A percentile compares a stretch with the other conserved stretches of the same genome.
These are phyloP conservation scores for Planiliza haematocheilus DNA, from an alignment of 2,113 vertebrate genomes.

Conservation along the genomic window DNA sequence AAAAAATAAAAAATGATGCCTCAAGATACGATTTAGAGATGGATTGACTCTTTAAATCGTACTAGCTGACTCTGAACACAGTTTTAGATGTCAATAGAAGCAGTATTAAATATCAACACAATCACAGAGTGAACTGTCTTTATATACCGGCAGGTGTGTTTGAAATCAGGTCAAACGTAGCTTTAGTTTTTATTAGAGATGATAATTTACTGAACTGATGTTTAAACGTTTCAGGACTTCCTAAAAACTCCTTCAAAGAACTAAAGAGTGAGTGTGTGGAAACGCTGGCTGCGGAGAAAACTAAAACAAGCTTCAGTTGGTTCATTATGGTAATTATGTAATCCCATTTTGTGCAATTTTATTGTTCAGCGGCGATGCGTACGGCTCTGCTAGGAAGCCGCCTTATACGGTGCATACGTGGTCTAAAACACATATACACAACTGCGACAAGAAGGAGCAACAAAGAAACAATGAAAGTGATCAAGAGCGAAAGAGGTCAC, in stretches of 20 bases:
- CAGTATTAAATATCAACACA: not conserved
- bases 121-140: not conserved
- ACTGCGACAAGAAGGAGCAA: not conserved
- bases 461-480: not conserved
- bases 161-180: not conserved
- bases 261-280: not conserved
- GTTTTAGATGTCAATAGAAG: too few relatives aligned
- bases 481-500: too few relatives aligned
- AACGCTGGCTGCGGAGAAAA: constrained; percentile 1
- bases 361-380: not conserved
- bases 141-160: not conserved
- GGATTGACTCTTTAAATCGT: too few relatives aligned
- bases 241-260: not conserved
- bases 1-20: not conserved
- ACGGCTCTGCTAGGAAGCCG: not conserved
- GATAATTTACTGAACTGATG: not conserved
- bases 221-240: not conserved
- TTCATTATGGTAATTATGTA: constrained; percentile 10
- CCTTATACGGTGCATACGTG: not conserved
- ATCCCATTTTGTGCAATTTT: constrained; percentile 12
- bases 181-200: too few relatives aligned
- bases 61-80: too few relatives aligned
- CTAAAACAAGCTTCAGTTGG: constrained; percentile 5
- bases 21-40: not conserved
- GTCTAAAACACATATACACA: not conserved